Evolutionary conservation across 2,113 vertebrate genomes (phyloP), one percentile per base, ranked within the genome.

Genomic region (Pontoporia blainvillei): DNA sequence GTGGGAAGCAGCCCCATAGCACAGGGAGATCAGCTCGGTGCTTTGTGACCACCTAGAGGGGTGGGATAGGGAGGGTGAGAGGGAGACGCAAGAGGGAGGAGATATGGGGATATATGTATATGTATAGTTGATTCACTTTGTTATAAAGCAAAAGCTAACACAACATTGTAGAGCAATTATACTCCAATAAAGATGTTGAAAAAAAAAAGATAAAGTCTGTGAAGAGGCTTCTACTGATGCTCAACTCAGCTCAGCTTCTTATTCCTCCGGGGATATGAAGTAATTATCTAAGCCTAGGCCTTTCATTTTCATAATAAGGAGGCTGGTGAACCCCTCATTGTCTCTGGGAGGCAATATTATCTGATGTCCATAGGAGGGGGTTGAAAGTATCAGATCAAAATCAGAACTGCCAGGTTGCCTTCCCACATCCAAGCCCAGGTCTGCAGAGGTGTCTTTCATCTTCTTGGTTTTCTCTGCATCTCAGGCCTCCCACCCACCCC

Each of bases 241-340:
- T 61, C 36, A 39, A 44, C 17, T 57, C 89, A 52, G 90, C 4
- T 36, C 20, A 49, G 41, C 86, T 66, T 49, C 46, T 86, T 46
- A 52, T 59, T 62, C 54, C 52, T 54, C 49, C 46, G 5, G 61
- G 52, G 36, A 75, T 49, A 75, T 49, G 44, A 20, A 49, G 44
- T 61, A 61, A 90, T 93, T 85, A 79, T 36, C 44, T 59, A 81
- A 62, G 39, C 82, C 46, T 9, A 59, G 31, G 61, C 34, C 94
- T 97, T 96, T 75, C 61, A 75, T 92, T 87, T 92, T 84, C 52
- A 25, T 95, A 57, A 92, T 92, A 52, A 95, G 75, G 54, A 94
- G 59, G 8, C 79, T 81, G 61, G 36, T 18, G 73, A 87, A 39
- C 5, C 54, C 90, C 59, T 9, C 88, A 49, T 57, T 44, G 29